Conservation (phyloP, 2,113 vertebrate genomes). For the Coturnix japonica region DNA sequence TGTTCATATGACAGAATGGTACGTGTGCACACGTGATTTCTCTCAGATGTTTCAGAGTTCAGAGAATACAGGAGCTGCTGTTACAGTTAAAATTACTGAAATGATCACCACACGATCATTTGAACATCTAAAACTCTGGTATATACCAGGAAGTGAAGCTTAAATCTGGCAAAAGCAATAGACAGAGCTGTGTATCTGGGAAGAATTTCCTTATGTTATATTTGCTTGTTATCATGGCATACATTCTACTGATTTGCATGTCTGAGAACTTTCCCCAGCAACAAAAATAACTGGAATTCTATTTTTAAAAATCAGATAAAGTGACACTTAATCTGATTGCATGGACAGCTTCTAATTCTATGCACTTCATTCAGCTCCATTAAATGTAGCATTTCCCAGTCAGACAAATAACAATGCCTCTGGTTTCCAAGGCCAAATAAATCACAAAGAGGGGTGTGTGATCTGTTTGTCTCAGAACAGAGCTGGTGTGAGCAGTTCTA, state of each 20-base stretch:
- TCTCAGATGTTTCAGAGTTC: neutral
- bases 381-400: neutral
- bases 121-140: neutral
- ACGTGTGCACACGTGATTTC: neutral
- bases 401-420: neutral
- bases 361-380: neutral
- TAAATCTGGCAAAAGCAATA: constrained; percentile 9
- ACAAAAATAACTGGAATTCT: constrained; percentile 18
- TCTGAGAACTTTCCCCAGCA: constrained; percentile 14
- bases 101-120: neutral
- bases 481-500: neutral
- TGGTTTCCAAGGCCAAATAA: neutral
- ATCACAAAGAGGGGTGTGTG: neutral
- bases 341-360: neutral
- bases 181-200: constrained; percentile 22
- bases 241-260: constrained; percentile 23
- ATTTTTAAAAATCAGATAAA: neutral
- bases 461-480: neutral
- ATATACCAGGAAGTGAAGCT: neutral
- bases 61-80: neutral
- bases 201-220: constrained; percentile 44
- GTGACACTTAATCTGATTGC: neutral
- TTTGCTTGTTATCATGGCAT: neutral
- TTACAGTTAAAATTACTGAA: neutral
- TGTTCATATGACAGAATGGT: neutral